Conservation (phyloP, 2,888 invertebrate genomes). For the Temnothorax rugatulus region DNA sequence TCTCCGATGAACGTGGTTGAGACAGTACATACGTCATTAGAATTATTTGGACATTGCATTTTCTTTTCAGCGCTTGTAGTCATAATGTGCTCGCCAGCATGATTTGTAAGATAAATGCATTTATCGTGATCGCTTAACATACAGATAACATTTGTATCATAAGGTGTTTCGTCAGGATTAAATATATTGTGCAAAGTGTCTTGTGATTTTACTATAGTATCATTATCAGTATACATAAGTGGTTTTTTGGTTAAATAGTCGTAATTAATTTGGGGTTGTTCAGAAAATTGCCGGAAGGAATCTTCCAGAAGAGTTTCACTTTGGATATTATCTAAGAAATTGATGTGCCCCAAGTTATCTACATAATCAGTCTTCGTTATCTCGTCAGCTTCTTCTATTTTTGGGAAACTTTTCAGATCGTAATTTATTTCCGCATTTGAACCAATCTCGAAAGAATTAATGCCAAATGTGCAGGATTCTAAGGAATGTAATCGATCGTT, state of each 20-base stretch:
- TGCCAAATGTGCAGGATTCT: slow-evolving; percentile 33
- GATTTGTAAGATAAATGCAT: slow-evolving; percentile 64
- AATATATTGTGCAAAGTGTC: slow-evolving; percentile 36
- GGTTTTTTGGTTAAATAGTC: slow-evolving; percentile 63
- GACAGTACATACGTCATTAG: slow-evolving; percentile 64
- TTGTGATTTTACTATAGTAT: slow-evolving; percentile 50
- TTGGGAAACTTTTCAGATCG: slow-evolving; percentile 33
- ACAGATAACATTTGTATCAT: slow-evolving; percentile 64
- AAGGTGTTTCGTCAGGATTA: slow-evolving; percentile 47
- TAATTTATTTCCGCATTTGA: slow-evolving; percentile 26
- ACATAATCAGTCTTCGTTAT: slow-evolving; percentile 35
- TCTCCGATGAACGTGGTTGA: slow-evolving; percentile 67
- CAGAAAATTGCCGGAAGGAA: slow-evolving; percentile 53
- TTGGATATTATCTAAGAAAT: slow-evolving; percentile 74
- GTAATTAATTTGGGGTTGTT: slow-evolving; percentile 61
- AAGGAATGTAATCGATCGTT: slow-evolving; percentile 42
- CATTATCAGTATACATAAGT: slow-evolving; percentile 42
- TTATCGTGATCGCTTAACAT: slow-evolving; percentile 67
- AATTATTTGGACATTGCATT: slow-evolving; percentile 50
- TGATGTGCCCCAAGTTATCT: slow-evolving; percentile 72
- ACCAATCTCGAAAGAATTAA: slow-evolving; percentile 31
- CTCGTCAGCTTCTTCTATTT: slow-evolving; percentile 37
- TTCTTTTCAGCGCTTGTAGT: slow-evolving; percentile 61
- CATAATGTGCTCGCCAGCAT: slow-evolving; percentile 64
- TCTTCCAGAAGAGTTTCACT: slow-evolving; percentile 72